Conservation (phyloP, 2,797 vertebrate species). For the Micromesistius poutassou region DNA sequence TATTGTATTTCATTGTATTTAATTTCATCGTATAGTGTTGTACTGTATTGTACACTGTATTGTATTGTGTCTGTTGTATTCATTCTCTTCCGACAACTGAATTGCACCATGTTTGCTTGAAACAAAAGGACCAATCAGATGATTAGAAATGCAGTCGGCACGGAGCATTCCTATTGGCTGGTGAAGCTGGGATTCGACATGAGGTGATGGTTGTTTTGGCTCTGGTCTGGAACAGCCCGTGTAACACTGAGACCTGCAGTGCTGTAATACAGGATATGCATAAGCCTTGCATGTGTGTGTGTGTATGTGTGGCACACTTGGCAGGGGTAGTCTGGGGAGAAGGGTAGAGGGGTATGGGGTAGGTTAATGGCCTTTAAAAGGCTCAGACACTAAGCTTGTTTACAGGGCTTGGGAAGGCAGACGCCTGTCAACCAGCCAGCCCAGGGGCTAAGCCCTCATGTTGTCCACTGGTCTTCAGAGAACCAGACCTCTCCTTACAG, state of each 20-base stretch:
- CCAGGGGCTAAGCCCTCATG: conserved; percentile 12
- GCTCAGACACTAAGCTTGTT: conserved; percentile 10
- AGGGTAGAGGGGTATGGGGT: not conserved
- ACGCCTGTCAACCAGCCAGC: conserved; percentile 14
- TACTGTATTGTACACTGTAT: not conserved
- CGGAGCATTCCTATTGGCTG: conserved; percentile 34
- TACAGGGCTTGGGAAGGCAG: not conserved
- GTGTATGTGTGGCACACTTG: conserved; percentile 14
- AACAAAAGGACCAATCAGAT: conserved; percentile 18
- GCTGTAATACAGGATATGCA: conserved; percentile 1
- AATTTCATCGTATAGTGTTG: not conserved
- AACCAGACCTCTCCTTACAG: not conserved
- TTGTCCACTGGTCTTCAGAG: not conserved
- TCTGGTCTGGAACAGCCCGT: conserved; percentile 21
- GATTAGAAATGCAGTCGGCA: conserved; percentile 17
- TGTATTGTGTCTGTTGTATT: not conserved
- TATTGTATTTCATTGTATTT: not conserved
- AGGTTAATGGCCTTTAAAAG: not conserved
- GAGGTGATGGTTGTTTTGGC: conserved; percentile 43
- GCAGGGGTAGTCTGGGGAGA: not conserved
- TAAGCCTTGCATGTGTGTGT: not conserved
- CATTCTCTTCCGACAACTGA: conserved; percentile 31
- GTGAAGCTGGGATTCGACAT: conserved; percentile 20
- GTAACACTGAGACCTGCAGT: not conserved
- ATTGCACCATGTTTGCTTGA: conserved; percentile 38